Evolutionary conservation across 1,140 invertebrate genomes (phyloP), one percentile per base, ranked within the genome.

Genomic region (Zaprionus davidi): DNA sequence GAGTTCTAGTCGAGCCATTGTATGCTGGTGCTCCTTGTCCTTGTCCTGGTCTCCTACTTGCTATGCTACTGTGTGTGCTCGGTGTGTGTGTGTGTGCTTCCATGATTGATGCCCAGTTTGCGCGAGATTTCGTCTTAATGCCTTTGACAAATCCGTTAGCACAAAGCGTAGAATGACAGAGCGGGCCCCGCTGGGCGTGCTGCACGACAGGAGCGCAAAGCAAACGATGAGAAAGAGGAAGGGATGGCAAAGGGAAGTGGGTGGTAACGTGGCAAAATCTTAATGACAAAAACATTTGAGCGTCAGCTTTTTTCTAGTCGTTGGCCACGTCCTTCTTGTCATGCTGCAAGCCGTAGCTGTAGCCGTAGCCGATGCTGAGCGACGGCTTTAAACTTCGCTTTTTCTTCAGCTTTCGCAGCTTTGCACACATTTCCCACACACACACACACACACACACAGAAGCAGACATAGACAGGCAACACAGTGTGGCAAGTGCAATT

Each of bases 251-350:
- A 0, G 46, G 31, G 55, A 11, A 36, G 26, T 46, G 46, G 63
- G 49, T 20, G 38, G 60, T 51, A 69, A 77, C 76, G 72, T 73
- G 67, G 71, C 68, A 73, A 80, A 82, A 86, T 87, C 84, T 88
- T 88, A 87, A 87, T 87, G 84, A 88, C 84, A 83, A 87, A 87
- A 87, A 84, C 84, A 87, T 87, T 87, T 82, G 63, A 86, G 72
- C 76, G 69, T 79, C 79, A 71, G 71, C 60, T 75, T 76, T 74
- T 77, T 76, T 44, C 55, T 67, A 65, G 24, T 69, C 41, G 12
- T 73, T 65, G 31, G 34, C 71, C 49, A 71, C 68, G 58, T 57
- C 51, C 64, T 69, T 59, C 53, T 75, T 75, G 67, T 59, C 59
- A 64, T 57, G 44, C 41, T 26, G 24, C 34, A 76, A 71, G 44